Percentiles rank a stretch among this genome's conserved stretches.
phyloP scores from a whole-genome alignment of 1,140 invertebrate species.

The Gryllus bimaculatus region DNA sequence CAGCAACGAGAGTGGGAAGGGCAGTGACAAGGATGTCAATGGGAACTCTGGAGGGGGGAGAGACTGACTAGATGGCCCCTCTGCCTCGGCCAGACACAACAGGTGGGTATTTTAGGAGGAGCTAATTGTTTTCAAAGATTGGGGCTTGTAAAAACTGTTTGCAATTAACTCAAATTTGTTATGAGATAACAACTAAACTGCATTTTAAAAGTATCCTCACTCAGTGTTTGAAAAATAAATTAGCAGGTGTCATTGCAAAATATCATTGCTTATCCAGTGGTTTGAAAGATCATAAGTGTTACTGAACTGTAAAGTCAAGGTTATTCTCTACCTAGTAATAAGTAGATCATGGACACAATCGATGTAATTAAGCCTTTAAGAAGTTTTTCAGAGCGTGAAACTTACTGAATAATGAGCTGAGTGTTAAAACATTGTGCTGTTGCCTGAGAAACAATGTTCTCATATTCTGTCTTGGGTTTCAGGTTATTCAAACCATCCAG shows the following conservation, averaged over 20 bases:
- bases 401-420: too few relatives aligned
- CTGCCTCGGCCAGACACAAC: constrained; percentile 21
- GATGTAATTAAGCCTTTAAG: too few relatives aligned
- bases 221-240: too few relatives aligned
- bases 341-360: too few relatives aligned
- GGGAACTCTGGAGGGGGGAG: constrained; percentile 30
- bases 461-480: constrained; percentile 24
- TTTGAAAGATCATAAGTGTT: too few relatives aligned
- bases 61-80: constrained; percentile 60
- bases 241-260: too few relatives aligned
- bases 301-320: too few relatives aligned
- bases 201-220: not conserved
- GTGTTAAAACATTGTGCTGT: too few relatives aligned
- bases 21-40: constrained; percentile 55
- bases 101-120: constrained; percentile 12
- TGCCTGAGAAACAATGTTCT: too few relatives aligned
- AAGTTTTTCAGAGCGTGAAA: too few relatives aligned
- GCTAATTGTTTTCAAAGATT: not conserved
- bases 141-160: not conserved
- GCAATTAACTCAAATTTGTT: not conserved
- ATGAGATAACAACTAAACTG: not conserved
- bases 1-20: constrained; percentile 60
- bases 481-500: constrained; percentile 54
- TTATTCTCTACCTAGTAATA: too few relatives aligned
- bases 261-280: too few relatives aligned